Evolutionary conservation across 1,140 invertebrate genomes (phyloP), one percentile per base, ranked within the genome.

Genomic region (Ceratina japonica): DNA sequence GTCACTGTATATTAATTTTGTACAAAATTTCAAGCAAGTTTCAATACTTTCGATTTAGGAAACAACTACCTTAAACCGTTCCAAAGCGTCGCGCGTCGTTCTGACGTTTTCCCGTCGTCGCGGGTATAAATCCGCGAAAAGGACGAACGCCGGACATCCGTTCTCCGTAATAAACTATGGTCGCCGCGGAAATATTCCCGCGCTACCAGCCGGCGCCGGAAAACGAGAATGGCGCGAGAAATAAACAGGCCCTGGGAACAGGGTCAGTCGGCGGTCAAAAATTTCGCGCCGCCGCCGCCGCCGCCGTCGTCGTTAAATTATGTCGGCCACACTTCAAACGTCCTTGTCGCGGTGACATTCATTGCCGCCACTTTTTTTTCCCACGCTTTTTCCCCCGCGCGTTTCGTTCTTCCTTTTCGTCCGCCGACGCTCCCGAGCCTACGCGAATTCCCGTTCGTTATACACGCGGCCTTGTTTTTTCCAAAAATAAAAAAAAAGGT

Each of bases 111-210:
- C 59, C 24, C 22, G 37, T n/a, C 10, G 16, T 3, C 56, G 52
- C 16, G 59, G 27, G 20, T 73, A 81, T 72, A 72, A 78, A 68
- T 72, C 68, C 63, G 70, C 18, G 37, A 61, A 59, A 64, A 62
- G 61, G 22, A 54, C 68, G 75, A 81, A 81, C 75, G 56, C 54
- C 80, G 80, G 80, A 78, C 37, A 63, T 81, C 80, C 80, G 68
- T 81, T 79, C 80, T 63, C 73, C 18, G 75, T 79, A 79, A 81
- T 81, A 81, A 81, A 81, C 80, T 79, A 73, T 51, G 68, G 69
- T 49, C 63, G 69, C 66, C 69, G 75, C 80, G 80, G 80, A 81
- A 81, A 81, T 81, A 81, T 81, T 79, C 63, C 16, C 65, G 73
- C 73, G 68, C 71, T 69, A 7, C 37, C 78, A 75, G 75, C 68